These are phyloP conservation scores for Panurus biarmicus DNA, from an alignment of 2,113 vertebrate species.

Conservation along the genomic window DNA sequence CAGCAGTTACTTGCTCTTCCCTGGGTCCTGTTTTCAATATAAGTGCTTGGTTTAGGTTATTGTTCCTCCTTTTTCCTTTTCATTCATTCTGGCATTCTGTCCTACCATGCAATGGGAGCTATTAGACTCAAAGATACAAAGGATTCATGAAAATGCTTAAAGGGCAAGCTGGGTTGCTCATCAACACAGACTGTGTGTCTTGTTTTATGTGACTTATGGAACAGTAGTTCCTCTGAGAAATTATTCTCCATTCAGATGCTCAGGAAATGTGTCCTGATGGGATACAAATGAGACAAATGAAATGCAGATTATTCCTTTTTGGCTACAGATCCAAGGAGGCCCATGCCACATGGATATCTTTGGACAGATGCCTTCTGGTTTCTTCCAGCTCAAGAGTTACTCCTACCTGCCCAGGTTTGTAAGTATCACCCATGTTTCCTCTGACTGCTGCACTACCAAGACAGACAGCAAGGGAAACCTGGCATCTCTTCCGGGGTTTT, in stretches of 20 bases:
- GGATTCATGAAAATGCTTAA: constrained; percentile 22
- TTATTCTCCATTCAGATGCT: constrained; percentile 9
- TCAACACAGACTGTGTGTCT: background rate
- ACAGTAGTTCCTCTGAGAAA: background rate
- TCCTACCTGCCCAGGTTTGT: background rate
- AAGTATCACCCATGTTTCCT: background rate
- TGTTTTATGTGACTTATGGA: background rate
- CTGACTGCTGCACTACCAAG: background rate
- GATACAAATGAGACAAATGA: constrained; percentile 37
- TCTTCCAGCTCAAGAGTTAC: background rate
- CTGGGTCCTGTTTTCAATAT: constrained; percentile 49
- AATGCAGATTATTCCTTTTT: constrained; percentile 26
- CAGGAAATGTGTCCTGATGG: background rate
- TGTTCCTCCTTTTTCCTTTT: constrained; percentile 33
- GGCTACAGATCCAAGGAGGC: background rate
- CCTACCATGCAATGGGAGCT: constrained; percentile 18
- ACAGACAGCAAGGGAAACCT: background rate
- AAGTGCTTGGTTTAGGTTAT: constrained; percentile 45
- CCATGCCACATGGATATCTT: background rate
- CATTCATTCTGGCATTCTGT: constrained; percentile 54
- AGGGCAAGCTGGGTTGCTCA: background rate
- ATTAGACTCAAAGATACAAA: constrained; percentile 51
- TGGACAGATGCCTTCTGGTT: background rate
- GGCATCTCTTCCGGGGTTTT: background rate
- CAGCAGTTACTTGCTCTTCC: constrained; percentile 1